Evolutionary conservation across 1,140 invertebrate genomes (phyloP).

Genomic region (Caligus rogercresseyi): DNA sequence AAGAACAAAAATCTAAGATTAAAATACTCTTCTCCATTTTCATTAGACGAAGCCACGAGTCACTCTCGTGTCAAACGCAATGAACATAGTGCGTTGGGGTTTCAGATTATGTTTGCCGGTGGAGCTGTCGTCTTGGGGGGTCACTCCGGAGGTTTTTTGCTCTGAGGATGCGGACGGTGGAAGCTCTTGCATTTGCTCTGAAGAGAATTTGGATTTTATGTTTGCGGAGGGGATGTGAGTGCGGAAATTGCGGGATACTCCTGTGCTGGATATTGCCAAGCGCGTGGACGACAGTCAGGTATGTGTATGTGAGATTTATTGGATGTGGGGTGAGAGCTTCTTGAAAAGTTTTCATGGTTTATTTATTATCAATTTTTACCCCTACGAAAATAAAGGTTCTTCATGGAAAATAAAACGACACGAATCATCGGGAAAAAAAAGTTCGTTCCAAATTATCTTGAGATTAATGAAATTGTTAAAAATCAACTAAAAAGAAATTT

Average conservation of each 20-base stretch:
- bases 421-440: too few relatives aligned
- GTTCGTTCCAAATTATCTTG: too few relatives aligned
- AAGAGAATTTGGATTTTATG: not conserved
- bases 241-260: not conserved
- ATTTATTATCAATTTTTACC: too few relatives aligned
- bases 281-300: not conserved
- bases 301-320: too few relatives aligned
- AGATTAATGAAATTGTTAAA: too few relatives aligned
- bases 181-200: not conserved
- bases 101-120: not conserved
- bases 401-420: too few relatives aligned
- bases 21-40: not conserved
- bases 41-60: too few relatives aligned
- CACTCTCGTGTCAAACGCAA: not conserved
- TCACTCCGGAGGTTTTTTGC: not conserved
- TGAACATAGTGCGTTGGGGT: not conserved
- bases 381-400: too few relatives aligned
- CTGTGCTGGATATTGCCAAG: not conserved
- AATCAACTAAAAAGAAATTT: too few relatives aligned
- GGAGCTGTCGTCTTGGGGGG: not conserved
- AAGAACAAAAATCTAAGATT: too few relatives aligned
- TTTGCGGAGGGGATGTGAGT: not conserved
- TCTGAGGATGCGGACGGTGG: not conserved
- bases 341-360: too few relatives aligned
- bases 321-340: too few relatives aligned